phyloP scores from a whole-genome alignment of 2,888 invertebrate genomes.

The Drosophila yooni region DNA sequence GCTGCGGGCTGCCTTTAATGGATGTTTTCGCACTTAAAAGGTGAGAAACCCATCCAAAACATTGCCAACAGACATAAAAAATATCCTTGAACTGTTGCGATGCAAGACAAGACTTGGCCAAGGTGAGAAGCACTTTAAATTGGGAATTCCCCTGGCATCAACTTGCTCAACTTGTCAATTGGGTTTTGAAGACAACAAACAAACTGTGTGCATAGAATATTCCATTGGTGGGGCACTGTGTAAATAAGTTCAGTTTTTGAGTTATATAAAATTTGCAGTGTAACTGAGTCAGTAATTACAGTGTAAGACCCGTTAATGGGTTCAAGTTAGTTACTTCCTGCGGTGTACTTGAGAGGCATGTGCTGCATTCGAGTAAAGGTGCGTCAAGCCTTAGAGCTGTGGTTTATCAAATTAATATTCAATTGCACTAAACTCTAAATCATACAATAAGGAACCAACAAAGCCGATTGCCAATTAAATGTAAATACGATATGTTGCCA shows the following conservation, averaged over 20 bases:
- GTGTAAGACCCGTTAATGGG: neutral
- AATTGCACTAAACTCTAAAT: constrained; percentile 36
- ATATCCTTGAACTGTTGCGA: constrained; percentile 26
- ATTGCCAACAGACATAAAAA: neutral
- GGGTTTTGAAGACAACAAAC: neutral
- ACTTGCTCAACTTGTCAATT: constrained; percentile 1
- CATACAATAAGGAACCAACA: constrained; percentile 59
- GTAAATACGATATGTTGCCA: constrained; percentile 53
- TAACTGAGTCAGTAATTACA: neutral
- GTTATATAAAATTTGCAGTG: neutral
- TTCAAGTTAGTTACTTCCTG: constrained; percentile 1
- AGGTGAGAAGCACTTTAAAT: constrained; percentile 6
- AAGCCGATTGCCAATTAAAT: constrained; percentile 59
- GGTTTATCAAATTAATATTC: constrained; percentile 45
- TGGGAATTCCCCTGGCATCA: constrained; percentile 13
- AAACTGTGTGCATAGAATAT: constrained; percentile 14
- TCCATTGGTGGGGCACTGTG: neutral
- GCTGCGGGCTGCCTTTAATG: neutral
- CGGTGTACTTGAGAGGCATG: neutral
- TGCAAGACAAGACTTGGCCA: neutral
- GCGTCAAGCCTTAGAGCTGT: neutral
- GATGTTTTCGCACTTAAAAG: constrained; percentile 38
- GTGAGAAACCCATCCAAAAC: constrained; percentile 26
- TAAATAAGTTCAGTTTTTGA: neutral
- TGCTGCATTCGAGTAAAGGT: neutral